Base-by-base conservation (phyloP, 92 coral and sea anemone species). In the Actinostola sp. region DNA sequence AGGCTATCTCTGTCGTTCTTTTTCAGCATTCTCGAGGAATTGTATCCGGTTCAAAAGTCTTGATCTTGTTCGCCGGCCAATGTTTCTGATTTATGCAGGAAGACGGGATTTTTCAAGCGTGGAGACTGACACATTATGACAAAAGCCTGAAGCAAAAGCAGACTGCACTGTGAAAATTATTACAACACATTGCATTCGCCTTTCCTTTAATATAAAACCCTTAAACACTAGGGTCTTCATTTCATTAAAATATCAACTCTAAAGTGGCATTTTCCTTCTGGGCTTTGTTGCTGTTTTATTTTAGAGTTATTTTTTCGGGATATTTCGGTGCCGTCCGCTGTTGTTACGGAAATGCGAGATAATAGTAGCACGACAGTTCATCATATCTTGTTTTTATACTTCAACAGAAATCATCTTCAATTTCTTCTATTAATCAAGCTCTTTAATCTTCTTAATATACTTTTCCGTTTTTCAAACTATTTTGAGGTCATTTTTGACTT, bases 101-200 rank as follows among this genome's bases (percentile, higher is more conserved):
- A 73, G 49, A 71, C 60, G 42, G 70, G 54, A 73, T 73, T 73
- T 73, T 46, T 86, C 91, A 86, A 52, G 87, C 91, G 91, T 80
- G 75, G 79, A 65, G 71, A 67, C 36, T 81, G 86, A 79, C 91
- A 73, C 55, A 68, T 71, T 60, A 50, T 70, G 87, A 74, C 73
- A 81, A 81, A 86, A 61, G 79, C 79, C 79, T 61, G 60, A 61
- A 73, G 79, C 79, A 46, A 45, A 49, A 46, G 53, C 78, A 38
- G 78, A 72, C 59, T 57, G 10, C 5, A 27, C 61, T 39, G 34
- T 30, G 60, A 56, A 71, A 67, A 67, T 67, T 67, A 50, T 50
- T 29, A 35, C 17, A 50, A 27, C 38, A 24, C 8, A 46, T 67
- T 29, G 28, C 59, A 28, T 11, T 17, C 16, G 33, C 12, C 12